A percentile compares a stretch with the other conserved stretches of the same genome.
These are phyloP conservation scores for Epinotia nisella DNA, from an alignment of 2,888 invertebrate species.

Conservation along the genomic window DNA sequence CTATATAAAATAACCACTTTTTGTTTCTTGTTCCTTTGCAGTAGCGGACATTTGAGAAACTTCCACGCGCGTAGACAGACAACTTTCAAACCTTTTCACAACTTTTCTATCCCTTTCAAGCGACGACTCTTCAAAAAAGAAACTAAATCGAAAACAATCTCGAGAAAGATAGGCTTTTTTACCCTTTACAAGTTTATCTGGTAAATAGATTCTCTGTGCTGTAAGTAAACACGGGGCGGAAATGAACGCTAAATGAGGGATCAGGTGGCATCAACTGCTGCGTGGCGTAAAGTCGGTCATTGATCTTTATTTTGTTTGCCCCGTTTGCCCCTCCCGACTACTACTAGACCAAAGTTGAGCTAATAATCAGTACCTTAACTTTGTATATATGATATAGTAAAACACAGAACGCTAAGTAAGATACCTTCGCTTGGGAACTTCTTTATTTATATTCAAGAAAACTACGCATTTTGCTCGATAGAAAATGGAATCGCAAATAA, in stretches of 20 bases:
- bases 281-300: slow-evolving; percentile 65
- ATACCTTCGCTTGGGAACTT: too few relatives aligned
- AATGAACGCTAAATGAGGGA: slow-evolving; percentile 53
- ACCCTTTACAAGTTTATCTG: slow-evolving; percentile 32
- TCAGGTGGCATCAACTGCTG: slow-evolving; percentile 70
- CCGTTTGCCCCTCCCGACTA: slow-evolving; percentile 57
- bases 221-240: slow-evolving; percentile 37
- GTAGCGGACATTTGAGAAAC: not conserved
- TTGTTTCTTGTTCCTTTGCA: too few relatives aligned
- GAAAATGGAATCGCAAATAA: too few relatives aligned
- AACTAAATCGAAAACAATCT: slow-evolving; percentile 37
- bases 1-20: not conserved
- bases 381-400: not conserved
- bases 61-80: not conserved
- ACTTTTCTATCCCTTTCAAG: not conserved
- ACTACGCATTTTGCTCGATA: too few relatives aligned
- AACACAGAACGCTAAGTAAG: too few relatives aligned
- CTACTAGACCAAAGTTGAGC: slow-evolving; percentile 51
- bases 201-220: slow-evolving; percentile 37
- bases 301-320: slow-evolving; percentile 73
- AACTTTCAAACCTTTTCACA: slow-evolving; percentile 2
- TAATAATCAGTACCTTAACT: slow-evolving; percentile 27
- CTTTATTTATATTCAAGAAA: too few relatives aligned
- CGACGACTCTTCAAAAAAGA: slow-evolving; percentile 15
- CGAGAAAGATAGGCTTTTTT: slow-evolving; percentile 21